phyloP scores from a whole-genome alignment of 2,888 invertebrate genomes.

The Thereva unica region DNA sequence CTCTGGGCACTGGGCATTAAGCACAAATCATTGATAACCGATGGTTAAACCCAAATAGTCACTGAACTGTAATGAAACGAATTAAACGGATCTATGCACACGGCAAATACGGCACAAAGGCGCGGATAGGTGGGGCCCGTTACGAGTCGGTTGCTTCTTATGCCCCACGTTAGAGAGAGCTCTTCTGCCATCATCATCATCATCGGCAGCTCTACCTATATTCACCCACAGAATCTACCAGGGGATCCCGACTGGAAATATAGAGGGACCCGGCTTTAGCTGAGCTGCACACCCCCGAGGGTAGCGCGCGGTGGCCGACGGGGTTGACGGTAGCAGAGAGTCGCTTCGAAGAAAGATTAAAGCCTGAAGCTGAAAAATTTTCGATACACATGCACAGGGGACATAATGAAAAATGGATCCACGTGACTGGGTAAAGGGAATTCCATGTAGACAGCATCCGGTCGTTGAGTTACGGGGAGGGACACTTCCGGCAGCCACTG shows the following conservation, averaged over 20 bases:
- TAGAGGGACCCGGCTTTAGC: too few relatives aligned
- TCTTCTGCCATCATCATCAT: constrained; percentile 7
- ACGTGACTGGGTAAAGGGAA: constrained; percentile 35
- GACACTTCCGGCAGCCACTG: constrained; percentile 30
- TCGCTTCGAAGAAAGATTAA: constrained; percentile 21
- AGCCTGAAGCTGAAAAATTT: constrained; percentile 14
- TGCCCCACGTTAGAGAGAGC: constrained; percentile 27
- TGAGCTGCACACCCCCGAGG: background rate
- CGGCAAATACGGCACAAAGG: constrained; percentile 29
- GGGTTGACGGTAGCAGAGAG: background rate
- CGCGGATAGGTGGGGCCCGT: constrained; percentile 37
- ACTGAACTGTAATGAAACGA: constrained; percentile 55
- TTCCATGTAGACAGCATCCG: constrained; percentile 35
- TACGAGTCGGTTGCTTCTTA: constrained; percentile 35
- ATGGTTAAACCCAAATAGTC: constrained; percentile 55
- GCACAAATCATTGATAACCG: constrained; percentile 53
- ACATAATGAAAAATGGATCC: constrained; percentile 32
- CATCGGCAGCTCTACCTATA: too few relatives aligned
- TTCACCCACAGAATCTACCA: too few relatives aligned
- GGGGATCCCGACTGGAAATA: too few relatives aligned
- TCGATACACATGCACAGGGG: background rate
- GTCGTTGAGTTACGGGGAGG: constrained; percentile 29
- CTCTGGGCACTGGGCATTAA: constrained; percentile 45
- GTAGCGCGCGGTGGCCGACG: background rate
- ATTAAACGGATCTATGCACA: constrained; percentile 51